Evolutionary conservation across 2,888 invertebrate species (phyloP).

Genomic region (Cephus runcator): DNA sequence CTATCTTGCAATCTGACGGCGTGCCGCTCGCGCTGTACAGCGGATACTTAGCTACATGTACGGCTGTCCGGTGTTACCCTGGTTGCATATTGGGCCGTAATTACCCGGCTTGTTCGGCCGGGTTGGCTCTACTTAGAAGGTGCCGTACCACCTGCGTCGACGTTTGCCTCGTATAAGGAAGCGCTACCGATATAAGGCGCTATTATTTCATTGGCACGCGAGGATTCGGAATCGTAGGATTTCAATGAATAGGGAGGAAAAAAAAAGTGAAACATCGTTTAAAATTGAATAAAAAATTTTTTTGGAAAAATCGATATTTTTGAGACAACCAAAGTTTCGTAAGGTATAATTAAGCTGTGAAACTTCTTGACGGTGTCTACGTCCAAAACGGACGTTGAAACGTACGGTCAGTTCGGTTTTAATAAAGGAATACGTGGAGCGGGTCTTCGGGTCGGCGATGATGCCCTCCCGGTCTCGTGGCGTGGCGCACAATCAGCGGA

Average conservation of each 20-base stretch:
- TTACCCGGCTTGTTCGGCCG: constrained; percentile 46
- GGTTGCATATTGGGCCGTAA: constrained; percentile 58
- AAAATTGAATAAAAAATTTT: too few species aligned
- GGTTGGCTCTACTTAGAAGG: constrained; percentile 34
- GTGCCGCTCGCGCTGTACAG: not conserved
- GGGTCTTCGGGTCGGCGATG: constrained; percentile 65
- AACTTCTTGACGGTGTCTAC: too few species aligned
- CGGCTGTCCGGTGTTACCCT: constrained; percentile 32
- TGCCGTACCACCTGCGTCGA: constrained; percentile 47
- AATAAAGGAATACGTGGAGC: constrained; percentile 54
- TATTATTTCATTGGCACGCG: constrained; percentile 29
- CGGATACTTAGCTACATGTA: constrained; percentile 15
- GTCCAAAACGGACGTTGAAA: too few species aligned
- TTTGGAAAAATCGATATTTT: too few species aligned
- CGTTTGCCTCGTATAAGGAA: constrained; percentile 38
- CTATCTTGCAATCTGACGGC: constrained; percentile 53
- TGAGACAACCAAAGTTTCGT: too few species aligned
- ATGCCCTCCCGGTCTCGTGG: constrained; percentile 62
- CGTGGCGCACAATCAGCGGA: constrained; percentile 61
- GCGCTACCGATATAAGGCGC: constrained; percentile 21
- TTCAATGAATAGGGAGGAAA: constrained; percentile 29
- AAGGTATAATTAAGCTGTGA: too few species aligned
- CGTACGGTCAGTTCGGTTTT: constrained; percentile 31
- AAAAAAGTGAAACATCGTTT: not conserved
- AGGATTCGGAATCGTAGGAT: constrained; percentile 30